Conservation (phyloP, 1,140 invertebrate species). For the Neelides sp. region DNA sequence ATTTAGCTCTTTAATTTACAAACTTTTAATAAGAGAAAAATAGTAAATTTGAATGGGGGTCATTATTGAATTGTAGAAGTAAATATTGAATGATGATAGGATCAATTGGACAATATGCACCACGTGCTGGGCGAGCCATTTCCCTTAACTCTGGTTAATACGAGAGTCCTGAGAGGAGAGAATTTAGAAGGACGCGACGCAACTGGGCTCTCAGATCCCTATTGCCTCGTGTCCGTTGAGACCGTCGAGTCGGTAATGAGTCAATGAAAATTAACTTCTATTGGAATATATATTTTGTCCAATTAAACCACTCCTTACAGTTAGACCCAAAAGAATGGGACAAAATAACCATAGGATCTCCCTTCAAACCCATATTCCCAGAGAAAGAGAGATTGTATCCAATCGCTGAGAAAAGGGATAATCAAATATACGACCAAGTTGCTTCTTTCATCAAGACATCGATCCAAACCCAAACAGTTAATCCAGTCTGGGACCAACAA, state of each 20-base stretch:
- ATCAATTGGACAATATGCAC: conserved; percentile 16
- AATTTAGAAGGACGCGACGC: conserved; percentile 3
- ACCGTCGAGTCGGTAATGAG: conserved; percentile 15
- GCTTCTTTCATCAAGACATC: conserved; percentile 14
- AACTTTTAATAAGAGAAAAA: too few relatives aligned
- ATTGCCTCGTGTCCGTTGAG: conserved; percentile 26
- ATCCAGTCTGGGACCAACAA: conserved; percentile 22
- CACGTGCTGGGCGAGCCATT: conserved; percentile 20
- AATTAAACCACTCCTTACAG: conserved; percentile 17
- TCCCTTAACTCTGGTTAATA: conserved; percentile 25
- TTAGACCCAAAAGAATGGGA: conserved; percentile 21
- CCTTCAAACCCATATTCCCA: conserved; percentile 6
- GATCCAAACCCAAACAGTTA: conserved; percentile 9
- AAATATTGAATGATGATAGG: too few relatives aligned
- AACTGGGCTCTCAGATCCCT: conserved; percentile 10
- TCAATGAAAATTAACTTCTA: background rate
- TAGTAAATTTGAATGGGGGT: too few relatives aligned
- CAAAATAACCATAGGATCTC: conserved; percentile 10
- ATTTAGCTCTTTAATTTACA: too few relatives aligned
- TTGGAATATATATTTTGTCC: background rate
- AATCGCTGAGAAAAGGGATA: conserved; percentile 10
- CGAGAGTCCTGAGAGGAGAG: conserved; percentile 8
- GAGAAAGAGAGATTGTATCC: conserved; percentile 4
- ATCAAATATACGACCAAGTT: conserved; percentile 14
- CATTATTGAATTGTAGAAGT: conserved; percentile 1